Conservation (phyloP, 2,888 invertebrate genomes). For the Agapostemon virescens region DNA sequence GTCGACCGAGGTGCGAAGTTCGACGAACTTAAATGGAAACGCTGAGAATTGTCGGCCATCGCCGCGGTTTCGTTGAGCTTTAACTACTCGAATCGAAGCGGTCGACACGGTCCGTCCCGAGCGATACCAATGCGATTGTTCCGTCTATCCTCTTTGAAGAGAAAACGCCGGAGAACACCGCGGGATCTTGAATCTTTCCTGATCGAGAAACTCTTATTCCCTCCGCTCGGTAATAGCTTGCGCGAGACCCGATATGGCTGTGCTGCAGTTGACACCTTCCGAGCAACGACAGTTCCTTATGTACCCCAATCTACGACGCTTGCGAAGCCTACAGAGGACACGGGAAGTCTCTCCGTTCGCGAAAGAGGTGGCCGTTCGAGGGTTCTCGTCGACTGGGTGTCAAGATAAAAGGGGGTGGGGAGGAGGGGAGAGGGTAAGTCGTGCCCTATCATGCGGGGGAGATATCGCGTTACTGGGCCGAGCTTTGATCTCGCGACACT, state of each 20-base stretch:
- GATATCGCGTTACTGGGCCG: slow-evolving; percentile 79
- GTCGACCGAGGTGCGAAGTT: slow-evolving; percentile 32
- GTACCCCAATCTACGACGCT: slow-evolving; percentile 30
- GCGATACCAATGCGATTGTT: slow-evolving; percentile 4
- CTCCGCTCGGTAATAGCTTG: neutral
- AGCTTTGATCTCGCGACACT: slow-evolving; percentile 81
- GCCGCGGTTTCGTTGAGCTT: slow-evolving; percentile 16
- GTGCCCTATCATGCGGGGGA: slow-evolving; percentile 69
- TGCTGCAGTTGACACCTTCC: slow-evolving; percentile 73
- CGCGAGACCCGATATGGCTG: slow-evolving; percentile 1
- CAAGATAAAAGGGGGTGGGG: neutral
- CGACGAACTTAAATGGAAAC: slow-evolving; percentile 49
- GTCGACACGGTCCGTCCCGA: neutral
- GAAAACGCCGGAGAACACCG: too few species aligned
- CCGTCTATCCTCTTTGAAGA: too few species aligned
- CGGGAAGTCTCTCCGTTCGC: slow-evolving; percentile 31
- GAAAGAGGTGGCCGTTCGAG: slow-evolving; percentile 40
- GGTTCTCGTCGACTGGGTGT: slow-evolving; percentile 15
- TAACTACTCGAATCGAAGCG: slow-evolving; percentile 1
- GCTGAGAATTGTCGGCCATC: slow-evolving; percentile 20
- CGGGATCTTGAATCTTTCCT: neutral
- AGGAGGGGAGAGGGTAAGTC: slow-evolving; percentile 46
- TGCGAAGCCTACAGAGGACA: slow-evolving; percentile 15
- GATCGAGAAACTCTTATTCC: neutral
- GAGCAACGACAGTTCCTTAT: slow-evolving; percentile 68